Conservation (phyloP, 2,113 vertebrate genomes). For the Scomber colias region DNA sequence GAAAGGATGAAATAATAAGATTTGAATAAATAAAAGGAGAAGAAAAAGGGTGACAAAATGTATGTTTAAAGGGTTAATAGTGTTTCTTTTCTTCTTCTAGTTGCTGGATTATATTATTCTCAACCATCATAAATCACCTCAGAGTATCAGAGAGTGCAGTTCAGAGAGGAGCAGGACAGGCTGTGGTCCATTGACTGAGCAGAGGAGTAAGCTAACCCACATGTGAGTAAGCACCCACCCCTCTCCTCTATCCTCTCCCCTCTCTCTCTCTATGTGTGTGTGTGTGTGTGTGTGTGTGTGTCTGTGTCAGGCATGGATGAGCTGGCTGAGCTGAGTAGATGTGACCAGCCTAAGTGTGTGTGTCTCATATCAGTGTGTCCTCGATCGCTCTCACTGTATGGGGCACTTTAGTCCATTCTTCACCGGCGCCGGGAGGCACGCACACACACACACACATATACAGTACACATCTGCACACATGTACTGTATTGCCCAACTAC, state of each 20-base stretch:
- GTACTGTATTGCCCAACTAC: conserved; percentile 39
- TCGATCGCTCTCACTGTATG: conserved; percentile 79
- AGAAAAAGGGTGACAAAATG: no score
- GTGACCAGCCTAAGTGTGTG: conserved; percentile 80
- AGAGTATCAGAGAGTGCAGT: background rate
- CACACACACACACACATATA: conserved; percentile 31
- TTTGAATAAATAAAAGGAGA: no score
- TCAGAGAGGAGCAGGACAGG: conserved; percentile 28
- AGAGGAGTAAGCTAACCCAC: conserved; percentile 48
- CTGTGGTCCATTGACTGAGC: conserved; percentile 61
- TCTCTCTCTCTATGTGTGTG: conserved; percentile 25
- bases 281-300: conserved; percentile 43
- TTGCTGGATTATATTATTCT: background rate
- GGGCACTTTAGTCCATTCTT: conserved; percentile 76
- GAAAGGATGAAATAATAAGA: no score
- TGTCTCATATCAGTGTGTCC: conserved; percentile 83
- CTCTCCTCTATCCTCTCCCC: background rate
- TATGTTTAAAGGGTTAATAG: no score
- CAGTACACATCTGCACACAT: conserved; percentile 32
- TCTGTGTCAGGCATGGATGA: conserved; percentile 53
- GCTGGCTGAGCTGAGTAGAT: conserved; percentile 70
- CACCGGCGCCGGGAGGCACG: conserved; percentile 50
- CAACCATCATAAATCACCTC: conserved; percentile 7
- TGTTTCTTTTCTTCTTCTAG: no score
- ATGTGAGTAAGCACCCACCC: conserved; percentile 32